Evolutionary conservation across 2,888 invertebrate species (phyloP).

Genomic region (Schrankia costaestrigalis): DNA sequence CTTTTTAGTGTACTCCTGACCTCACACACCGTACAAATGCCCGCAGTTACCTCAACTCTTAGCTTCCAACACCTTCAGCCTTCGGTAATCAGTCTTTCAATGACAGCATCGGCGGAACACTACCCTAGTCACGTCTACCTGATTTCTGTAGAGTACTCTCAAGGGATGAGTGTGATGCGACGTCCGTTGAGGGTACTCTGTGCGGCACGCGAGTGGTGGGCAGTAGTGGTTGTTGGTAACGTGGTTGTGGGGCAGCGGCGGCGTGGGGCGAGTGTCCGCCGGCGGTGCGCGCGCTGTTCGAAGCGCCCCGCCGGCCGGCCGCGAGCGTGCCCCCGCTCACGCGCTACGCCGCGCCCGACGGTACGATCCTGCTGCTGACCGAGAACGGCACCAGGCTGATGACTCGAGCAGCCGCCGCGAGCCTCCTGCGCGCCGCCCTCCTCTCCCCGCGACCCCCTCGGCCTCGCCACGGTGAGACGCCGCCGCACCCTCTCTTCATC

Average conservation of each 20-base stretch:
- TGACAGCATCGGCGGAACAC: constrained; percentile 57
- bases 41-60: constrained; percentile 81
- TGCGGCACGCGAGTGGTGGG: constrained; percentile 63
- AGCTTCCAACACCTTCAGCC: constrained; percentile 77
- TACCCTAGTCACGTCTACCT: constrained; percentile 57
- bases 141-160: constrained; percentile 60
- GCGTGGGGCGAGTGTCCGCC: constrained; percentile 74
- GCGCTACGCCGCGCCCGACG: constrained; percentile 82
- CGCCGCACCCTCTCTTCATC: constrained; percentile 69
- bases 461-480: constrained; percentile 78
- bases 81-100: constrained; percentile 61
- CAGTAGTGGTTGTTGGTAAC: constrained; percentile 67
- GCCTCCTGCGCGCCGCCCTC: constrained; percentile 77
- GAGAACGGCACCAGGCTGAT: constrained; percentile 83
- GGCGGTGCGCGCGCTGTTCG: constrained; percentile 79
- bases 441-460: constrained; percentile 78
- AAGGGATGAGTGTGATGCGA: constrained; percentile 58
- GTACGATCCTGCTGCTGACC: constrained; percentile 83
- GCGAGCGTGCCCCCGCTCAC: constrained; percentile 77
- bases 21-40: constrained; percentile 79
- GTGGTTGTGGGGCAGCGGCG: constrained; percentile 77
- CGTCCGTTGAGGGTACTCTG: constrained; percentile 68
- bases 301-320: constrained; percentile 66
- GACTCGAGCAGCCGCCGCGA: constrained; percentile 77
- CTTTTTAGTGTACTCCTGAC: constrained; percentile 79